Conservation (phyloP, 2,888 invertebrate genomes). For the Stenchaetothrips biformis region DNA sequence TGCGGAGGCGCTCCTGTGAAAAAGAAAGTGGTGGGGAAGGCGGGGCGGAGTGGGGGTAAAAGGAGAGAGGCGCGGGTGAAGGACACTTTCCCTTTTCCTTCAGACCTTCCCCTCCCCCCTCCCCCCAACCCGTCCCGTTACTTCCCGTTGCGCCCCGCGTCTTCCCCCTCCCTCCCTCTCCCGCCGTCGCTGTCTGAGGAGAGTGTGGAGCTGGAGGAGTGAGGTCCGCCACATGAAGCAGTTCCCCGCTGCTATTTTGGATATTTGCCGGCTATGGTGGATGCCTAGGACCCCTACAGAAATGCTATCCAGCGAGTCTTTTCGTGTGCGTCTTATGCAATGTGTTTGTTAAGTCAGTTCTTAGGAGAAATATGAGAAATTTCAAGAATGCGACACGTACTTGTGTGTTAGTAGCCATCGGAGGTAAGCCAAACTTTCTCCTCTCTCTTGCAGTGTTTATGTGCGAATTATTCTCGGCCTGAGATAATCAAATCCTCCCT, state of each 20-base stretch:
- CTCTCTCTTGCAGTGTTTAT: not conserved
- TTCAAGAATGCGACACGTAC: conserved; percentile 17
- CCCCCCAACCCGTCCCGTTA: not conserved
- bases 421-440: conserved; percentile 1
- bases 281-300: not conserved
- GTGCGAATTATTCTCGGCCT: no score
- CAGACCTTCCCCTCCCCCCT: not conserved
- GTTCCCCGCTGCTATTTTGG: not conserved
- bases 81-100: not conserved
- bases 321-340: not conserved
- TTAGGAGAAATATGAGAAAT: not conserved
- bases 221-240: not conserved
- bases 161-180: not conserved
- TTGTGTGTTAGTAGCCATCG: not conserved
- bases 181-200: not conserved
- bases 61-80: no score
- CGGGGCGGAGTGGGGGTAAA: no score
- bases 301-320: not conserved
- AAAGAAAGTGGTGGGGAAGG: no score
- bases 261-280: not conserved
- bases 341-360: not conserved
- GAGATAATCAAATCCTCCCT: not conserved
- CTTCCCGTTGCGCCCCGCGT: not conserved
- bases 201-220: not conserved
- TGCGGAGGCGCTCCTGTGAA: no score